Percentiles rank a stretch among this genome's conserved stretches.
Evolutionary conservation across 1,140 invertebrate species (phyloP).

Genomic region (Aphelenchoides fujianensis): DNA sequence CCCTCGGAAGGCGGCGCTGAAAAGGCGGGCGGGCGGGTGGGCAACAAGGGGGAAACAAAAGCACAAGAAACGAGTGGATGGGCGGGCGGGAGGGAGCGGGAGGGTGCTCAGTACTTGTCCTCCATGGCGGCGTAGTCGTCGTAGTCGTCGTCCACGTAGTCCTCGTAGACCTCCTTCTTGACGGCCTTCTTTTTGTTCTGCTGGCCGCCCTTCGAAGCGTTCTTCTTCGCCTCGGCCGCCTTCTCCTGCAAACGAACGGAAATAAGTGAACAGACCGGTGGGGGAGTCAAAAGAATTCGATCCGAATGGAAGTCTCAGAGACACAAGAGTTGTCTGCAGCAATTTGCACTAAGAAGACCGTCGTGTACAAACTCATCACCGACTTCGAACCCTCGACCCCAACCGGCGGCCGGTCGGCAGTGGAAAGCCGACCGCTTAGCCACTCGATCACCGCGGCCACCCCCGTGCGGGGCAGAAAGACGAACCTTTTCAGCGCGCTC

Average conservation of each 20-base stretch:
- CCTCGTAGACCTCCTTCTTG: slow-evolving; percentile 36
- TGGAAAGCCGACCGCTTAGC: neutral
- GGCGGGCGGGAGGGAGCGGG: too few relatives aligned
- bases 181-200: slow-evolving; percentile 32
- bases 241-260: slow-evolving; percentile 22
- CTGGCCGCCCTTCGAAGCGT: neutral
- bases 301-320: neutral
- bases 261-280: neutral
- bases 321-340: slow-evolving; percentile 5
- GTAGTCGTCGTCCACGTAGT: slow-evolving; percentile 38
- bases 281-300: neutral
- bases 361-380: slow-evolving; percentile 10
- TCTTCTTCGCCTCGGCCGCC: neutral
- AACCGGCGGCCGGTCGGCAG: too few relatives aligned
- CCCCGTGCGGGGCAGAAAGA: neutral
- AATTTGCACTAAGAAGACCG: slow-evolving; percentile 7
- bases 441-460: neutral
- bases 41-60: too few relatives aligned
- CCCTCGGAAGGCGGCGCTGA: too few relatives aligned
- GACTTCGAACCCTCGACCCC: neutral
- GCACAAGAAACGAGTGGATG: too few relatives aligned
- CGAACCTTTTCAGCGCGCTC: slow-evolving; percentile 16
- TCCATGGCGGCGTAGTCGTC: slow-evolving; percentile 20
- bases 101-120: neutral
- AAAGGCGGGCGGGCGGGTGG: too few relatives aligned